These are phyloP conservation scores for Dendrolimus punctatus DNA, from an alignment of 1,140 invertebrate genomes.

Conservation along the genomic window DNA sequence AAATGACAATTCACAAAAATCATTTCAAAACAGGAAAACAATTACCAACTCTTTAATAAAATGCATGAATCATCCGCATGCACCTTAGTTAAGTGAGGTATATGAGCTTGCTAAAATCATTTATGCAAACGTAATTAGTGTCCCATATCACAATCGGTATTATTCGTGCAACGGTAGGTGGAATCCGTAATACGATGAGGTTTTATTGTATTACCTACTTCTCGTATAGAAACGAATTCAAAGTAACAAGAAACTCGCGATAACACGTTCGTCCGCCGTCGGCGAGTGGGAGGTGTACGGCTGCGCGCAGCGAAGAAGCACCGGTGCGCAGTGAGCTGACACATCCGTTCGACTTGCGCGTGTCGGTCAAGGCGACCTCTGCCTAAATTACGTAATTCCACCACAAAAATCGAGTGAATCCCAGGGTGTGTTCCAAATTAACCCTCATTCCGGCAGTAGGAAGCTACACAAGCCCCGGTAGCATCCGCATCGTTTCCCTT, in stretches of 20 bases:
- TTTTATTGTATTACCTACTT: constrained; percentile 32
- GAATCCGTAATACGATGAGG: constrained; percentile 44
- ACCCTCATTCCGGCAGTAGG: constrained; percentile 35
- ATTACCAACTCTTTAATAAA: no score
- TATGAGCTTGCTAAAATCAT: no score
- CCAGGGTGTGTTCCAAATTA: constrained; percentile 61
- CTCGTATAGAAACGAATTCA: constrained; percentile 45
- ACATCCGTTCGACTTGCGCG: constrained; percentile 64
- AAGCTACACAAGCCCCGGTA: constrained; percentile 32
- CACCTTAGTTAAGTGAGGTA: no score
- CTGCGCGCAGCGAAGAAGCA: constrained; percentile 50
- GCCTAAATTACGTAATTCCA: constrained; percentile 66
- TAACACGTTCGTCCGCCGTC: constrained; percentile 42
- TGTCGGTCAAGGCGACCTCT: constrained; percentile 62
- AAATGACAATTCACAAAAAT: no score
- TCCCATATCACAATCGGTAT: constrained; percentile 17
- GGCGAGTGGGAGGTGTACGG: constrained; percentile 54
- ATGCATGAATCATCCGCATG: no score
- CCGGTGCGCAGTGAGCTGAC: constrained; percentile 61
- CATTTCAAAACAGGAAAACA: no score
- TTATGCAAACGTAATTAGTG: constrained; percentile 3
- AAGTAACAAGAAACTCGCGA: constrained; percentile 62
- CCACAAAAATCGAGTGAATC: constrained; percentile 43
- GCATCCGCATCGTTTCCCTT: constrained; percentile 26
- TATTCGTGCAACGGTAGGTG: constrained; percentile 35